Conservation (phyloP, 2,113 vertebrate species). For the Poeciliopsis turrubarensis region DNA sequence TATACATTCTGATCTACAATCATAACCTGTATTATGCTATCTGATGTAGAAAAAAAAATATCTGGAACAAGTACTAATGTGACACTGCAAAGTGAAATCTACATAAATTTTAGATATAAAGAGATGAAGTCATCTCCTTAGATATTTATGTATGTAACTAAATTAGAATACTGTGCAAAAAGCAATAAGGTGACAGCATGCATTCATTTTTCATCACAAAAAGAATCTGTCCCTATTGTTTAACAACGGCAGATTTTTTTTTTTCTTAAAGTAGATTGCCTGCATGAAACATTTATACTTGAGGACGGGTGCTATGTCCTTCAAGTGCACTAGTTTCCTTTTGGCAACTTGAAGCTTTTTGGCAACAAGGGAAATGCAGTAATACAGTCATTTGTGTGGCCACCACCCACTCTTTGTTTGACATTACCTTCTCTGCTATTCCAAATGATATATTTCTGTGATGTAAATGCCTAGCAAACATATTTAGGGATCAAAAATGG, state of each 20-base stretch:
- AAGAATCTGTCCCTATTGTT: conserved; percentile 16
- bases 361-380: conserved; percentile 8
- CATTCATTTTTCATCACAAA: conserved; percentile 18
- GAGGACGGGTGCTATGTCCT: conserved; percentile 11
- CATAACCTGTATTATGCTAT: neutral
- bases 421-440: neutral
- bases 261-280: conserved; percentile 17
- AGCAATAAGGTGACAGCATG: conserved; percentile 1
- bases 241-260: conserved; percentile 2
- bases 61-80: neutral
- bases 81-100: neutral
- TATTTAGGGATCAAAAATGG: neutral
- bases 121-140: neutral
- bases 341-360: conserved; percentile 18
- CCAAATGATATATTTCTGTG: neutral
- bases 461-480: neutral
- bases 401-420: conserved; percentile 7
- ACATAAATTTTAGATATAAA: neutral
- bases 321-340: conserved; percentile 11
- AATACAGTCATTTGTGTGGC: neutral
- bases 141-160: neutral
- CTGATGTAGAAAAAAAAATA: neutral
- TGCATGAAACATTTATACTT: conserved; percentile 4
- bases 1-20: neutral
- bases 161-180: conserved; percentile 17